Base-by-base conservation (phyloP, 1,140 invertebrate species). In the Drosophila sp. region DNA sequence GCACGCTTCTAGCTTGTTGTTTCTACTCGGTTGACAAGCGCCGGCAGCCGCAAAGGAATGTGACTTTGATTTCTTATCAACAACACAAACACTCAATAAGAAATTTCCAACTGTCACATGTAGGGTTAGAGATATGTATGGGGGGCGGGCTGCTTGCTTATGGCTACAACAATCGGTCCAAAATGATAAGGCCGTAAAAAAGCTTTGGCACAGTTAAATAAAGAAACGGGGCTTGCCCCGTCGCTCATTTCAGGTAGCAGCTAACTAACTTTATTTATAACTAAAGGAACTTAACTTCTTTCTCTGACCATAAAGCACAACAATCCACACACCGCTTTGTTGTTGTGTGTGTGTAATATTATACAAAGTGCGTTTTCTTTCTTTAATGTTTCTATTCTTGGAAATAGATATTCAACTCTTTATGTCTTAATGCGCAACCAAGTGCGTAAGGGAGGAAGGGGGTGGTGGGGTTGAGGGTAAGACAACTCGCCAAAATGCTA, bases 1-100 rank as follows among this genome's bases (percentile, higher is more conserved):
- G 72, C 73, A 76, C 65, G 63, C 40, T 76, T 63, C 29, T 3
- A 32, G 30, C 29, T 68, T 29, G 1, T 33, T 11, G 30, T 54
- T 17, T 55, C 11, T 63, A 63, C 54, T 32, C 1, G n/a, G 54
- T 35, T 56, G 63, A 60, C 66, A 76, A 86, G 82, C 82, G 82
- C 82, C 83, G 72, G 66, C 61, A 76, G 66, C 61, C 50, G 47
- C 63, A 79, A 74, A 66, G 75, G 6, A 66, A 41, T 57, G 40
- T 44, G 33, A 67, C 58, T 57, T 40, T 55, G 54, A 57, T 66
- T 60, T 73, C 58, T 60, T 60, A 40, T 60, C 58, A 58, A 60
- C 33, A 4, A 33, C 23, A 40, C 29, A 25, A 2, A 33, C 23
- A 50, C 23, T 50, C 44, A 47, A 47, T 47, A 47, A 10, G 35